Evolutionary conservation across 2,888 invertebrate genomes (phyloP).

Genomic region (Drosophila algonquin): DNA sequence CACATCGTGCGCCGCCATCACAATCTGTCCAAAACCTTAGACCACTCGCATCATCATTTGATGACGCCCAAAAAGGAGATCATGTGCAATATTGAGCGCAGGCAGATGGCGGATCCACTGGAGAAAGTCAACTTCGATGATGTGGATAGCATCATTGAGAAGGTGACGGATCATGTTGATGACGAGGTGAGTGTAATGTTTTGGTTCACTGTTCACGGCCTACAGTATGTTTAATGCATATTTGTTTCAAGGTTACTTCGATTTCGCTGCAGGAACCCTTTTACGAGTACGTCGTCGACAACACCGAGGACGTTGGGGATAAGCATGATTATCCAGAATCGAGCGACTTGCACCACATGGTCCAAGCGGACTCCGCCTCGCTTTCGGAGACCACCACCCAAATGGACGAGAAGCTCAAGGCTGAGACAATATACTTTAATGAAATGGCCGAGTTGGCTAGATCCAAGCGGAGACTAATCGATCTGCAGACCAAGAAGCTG

Average conservation of each 20-base stretch:
- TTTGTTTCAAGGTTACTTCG: conserved; percentile 44
- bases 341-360: conserved; percentile 42
- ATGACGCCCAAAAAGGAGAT: conserved; percentile 62
- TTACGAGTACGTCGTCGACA: conserved; percentile 68
- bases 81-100: conserved; percentile 31
- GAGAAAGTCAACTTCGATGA: conserved; percentile 72
- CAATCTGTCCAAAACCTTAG: conserved; percentile 63
- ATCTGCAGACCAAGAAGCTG: conserved; percentile 71
- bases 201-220: not conserved
- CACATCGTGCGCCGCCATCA: conserved; percentile 69
- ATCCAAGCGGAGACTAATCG: conserved; percentile 67
- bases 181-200: conserved; percentile 54
- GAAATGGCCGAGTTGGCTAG: conserved; percentile 76
- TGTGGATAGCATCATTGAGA: conserved; percentile 71
- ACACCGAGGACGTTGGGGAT: conserved; percentile 54
- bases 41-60: conserved; percentile 67
- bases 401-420: conserved; percentile 72
- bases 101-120: conserved; percentile 56
- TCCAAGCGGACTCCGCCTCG: conserved; percentile 50
- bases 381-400: conserved; percentile 60
- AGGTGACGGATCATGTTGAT: conserved; percentile 65
- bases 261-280: conserved; percentile 63
- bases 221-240: conserved; percentile 1
- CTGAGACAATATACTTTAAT: conserved; percentile 76
- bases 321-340: conserved; percentile 55